phyloP scores from a whole-genome alignment of 1,140 invertebrate species.

The Ylistrum balloti region DNA sequence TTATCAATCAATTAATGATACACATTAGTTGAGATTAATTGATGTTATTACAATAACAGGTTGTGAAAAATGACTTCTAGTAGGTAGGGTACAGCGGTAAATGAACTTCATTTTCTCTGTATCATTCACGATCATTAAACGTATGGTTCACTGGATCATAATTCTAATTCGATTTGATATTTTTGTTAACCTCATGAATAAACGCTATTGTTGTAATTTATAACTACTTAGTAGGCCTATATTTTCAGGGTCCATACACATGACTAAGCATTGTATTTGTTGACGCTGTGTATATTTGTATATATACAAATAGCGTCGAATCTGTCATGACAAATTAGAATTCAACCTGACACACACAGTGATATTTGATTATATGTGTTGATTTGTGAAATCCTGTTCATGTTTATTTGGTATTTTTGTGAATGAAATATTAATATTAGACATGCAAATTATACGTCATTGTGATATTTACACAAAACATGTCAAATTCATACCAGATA shows the following conservation, averaged over 20 bases:
- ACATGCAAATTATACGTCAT: background rate
- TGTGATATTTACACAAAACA: background rate
- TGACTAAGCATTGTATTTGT: background rate
- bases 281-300: background rate
- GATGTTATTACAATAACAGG: too few species aligned
- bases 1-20: too few species aligned
- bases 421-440: background rate
- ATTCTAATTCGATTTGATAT: background rate
- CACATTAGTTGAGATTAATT: too few species aligned
- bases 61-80: too few species aligned
- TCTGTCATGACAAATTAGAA: background rate
- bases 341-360: background rate
- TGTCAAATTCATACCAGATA: background rate
- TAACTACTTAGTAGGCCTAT: background rate
- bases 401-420: background rate
- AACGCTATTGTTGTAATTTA: background rate
- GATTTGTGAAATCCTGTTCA: slow-evolving; percentile 19
- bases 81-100: background rate
- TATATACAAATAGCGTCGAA: background rate
- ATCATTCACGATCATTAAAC: background rate
- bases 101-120: background rate
- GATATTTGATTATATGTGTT: background rate
- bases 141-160: background rate
- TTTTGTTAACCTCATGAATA: background rate
- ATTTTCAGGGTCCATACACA: background rate